Base-by-base conservation (phyloP, 2,113 vertebrate genomes). In the Brienomyrus brachyistius region DNA sequence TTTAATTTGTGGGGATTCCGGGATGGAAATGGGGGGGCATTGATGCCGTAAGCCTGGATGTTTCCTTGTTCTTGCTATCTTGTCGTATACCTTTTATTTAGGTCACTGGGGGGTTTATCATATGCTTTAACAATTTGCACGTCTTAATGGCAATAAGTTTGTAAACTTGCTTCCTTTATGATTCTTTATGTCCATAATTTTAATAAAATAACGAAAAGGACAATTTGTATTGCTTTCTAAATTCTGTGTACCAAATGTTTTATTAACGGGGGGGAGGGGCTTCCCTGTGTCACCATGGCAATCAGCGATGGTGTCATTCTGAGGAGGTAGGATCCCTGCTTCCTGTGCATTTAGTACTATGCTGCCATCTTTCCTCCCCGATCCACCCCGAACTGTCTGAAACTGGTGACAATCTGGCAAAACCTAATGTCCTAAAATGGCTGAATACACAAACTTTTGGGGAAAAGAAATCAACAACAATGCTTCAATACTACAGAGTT, bases 121-220 rank as follows among this genome's bases (percentile, higher is more conserved):
- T n/a, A 48, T 0, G 4, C 31, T 23, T 21, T 10, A 23, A 51
- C 88, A 88, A 74, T 86, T 21, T 91, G 88, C 88, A 13, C 88
- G 84, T 50, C 45, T 51, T 86, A 27, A 86, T 50, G 45, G 83
- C 83, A 86, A 86, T 51, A 84, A n/a, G 45, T 50, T 86, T 86
- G 21, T 86, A 27, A 86, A 45, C 45, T 86, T 51, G 83, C 45
- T 51, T 50, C 83, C 21, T n/a, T 27, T 86, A 15, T 86, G 8
- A 85, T 50, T 50, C 48, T 13, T 48, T 86, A 31, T 31, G 5
- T 86, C n/a, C n/a, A 27, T 27, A 51, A 94, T 95, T 95, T 91
- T 95, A 96, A 90, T 94, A 93, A 94, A 95, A 92, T 94, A 95
- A 94, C 95, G 95, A 94, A 96, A 90, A 13, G 62, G 6, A 77